Conservation (phyloP, 92 coral and sea anemone genomes). For the Epizoanthus ramosus region DNA sequence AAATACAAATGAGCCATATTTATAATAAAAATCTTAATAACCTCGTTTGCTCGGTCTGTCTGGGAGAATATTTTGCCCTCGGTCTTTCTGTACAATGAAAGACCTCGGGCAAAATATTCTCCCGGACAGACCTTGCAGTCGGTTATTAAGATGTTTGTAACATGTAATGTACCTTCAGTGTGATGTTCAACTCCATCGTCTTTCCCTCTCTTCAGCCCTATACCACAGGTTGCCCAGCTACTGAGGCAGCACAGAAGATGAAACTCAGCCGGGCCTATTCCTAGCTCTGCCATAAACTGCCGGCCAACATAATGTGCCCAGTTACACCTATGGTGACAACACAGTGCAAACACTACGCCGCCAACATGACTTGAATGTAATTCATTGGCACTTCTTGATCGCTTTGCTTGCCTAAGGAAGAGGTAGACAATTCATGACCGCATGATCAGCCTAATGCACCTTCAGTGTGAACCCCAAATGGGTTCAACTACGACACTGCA, state of each 20-base stretch:
- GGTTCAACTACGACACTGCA: too few relatives aligned
- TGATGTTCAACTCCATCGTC: neutral
- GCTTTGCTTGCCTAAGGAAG: slow-evolving; percentile 53
- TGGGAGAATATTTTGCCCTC: too few relatives aligned
- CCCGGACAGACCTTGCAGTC: too few relatives aligned
- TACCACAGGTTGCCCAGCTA: slow-evolving; percentile 99
- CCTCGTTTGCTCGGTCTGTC: too few relatives aligned
- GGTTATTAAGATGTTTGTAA: too few relatives aligned
- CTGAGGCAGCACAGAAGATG: slow-evolving; percentile 93
- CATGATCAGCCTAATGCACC: neutral
- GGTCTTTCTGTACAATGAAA: too few relatives aligned
- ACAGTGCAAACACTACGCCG: slow-evolving; percentile 87
- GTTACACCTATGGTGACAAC: slow-evolving; percentile 97
- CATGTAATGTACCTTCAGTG: neutral
- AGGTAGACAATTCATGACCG: neutral
- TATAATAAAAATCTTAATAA: too few relatives aligned
- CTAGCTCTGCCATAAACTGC: slow-evolving; percentile 75
- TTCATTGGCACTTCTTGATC: slow-evolving; percentile 31
- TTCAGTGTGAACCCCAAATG: too few relatives aligned
- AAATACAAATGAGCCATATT: too few relatives aligned
- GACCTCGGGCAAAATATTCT: too few relatives aligned
- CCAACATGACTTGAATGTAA: slow-evolving; percentile 45
- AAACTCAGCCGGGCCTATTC: slow-evolving; percentile 81
- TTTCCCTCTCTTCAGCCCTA: slow-evolving; percentile 42
- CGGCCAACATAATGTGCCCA: slow-evolving; percentile 98